Base-by-base conservation (phyloP, 2,113 vertebrate species). In the Irena cyanogastra region DNA sequence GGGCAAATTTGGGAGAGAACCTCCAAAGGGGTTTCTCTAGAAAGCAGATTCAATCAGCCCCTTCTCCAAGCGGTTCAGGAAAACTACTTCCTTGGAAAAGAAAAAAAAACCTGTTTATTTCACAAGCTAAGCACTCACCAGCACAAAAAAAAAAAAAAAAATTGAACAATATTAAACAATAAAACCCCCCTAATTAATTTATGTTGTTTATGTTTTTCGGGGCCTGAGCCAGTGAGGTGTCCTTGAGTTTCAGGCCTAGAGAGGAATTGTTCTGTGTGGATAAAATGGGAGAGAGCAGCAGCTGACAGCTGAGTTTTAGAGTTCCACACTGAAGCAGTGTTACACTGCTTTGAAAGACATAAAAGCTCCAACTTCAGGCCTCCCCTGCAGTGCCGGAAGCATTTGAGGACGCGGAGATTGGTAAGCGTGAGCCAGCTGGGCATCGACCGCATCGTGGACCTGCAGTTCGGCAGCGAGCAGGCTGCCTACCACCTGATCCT, bases 401-500 rank as follows among this genome's bases (percentile, higher is more conserved):
- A 99, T 79, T 87, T 99, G 87, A 99, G 98, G 94, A 97, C 98
- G 20, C 98, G 99, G 18, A 97, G 99, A 9, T 81, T 99, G 86
- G 98, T 99, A 19, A 97, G 98, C 9, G 97, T 99, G 6, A 98
- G 97, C 33, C 99, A 99, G 94, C 98, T 99, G 11, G 99, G 99
- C 4, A 95, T 98, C 16, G 99, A 99, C 98, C 98, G 99, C 76
- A 98, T 99, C 63, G 98, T 99, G 61, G 99, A 99, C 97, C 97
- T 99, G 91, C 99, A 99, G 88, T 99, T 99, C 78, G 99, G 99
- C 59, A 99, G 99, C 18, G 99, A 98, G 2, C 98, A 99, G 75
- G 99, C 99, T 11, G 99, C 99, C 23, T 99, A 99, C 89, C 99
- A 99, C 91, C 96, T 99, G 50, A 98, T 99, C 57, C 49, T 99